phyloP scores from a whole-genome alignment of 2,888 invertebrate species.

The Micoletzkya japonica region DNA sequence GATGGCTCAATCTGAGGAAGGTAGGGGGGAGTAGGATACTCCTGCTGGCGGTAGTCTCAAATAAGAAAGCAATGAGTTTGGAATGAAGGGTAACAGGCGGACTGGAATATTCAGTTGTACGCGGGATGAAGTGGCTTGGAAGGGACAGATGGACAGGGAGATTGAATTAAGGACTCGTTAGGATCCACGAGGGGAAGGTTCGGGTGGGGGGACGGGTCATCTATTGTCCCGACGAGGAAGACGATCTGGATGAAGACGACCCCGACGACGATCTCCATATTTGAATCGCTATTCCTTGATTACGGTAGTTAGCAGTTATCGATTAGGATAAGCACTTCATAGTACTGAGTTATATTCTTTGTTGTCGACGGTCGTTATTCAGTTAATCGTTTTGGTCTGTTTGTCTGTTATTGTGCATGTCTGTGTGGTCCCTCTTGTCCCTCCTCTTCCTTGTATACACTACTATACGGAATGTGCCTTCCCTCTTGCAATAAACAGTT shows the following conservation, averaged over 20 bases:
- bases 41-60: too few species aligned
- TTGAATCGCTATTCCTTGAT: slow-evolving; percentile 23
- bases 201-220: slow-evolving; percentile 55
- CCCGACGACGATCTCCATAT: slow-evolving; percentile 59
- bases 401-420: background rate
- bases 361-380: background rate
- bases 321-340: background rate
- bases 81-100: too few species aligned
- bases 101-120: background rate
- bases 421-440: background rate
- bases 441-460: background rate
- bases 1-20: slow-evolving; percentile 15
- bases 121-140: background rate
- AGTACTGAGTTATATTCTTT: background rate
- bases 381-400: slow-evolving; percentile 6
- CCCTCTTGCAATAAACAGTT: too few species aligned
- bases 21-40: too few species aligned
- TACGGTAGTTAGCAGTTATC: slow-evolving; percentile 1
- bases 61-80: too few species aligned
- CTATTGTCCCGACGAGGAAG: slow-evolving; percentile 55
- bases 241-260: slow-evolving; percentile 59
- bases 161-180: slow-evolving; percentile 11
- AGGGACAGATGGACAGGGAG: background rate
- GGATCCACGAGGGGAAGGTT: slow-evolving; percentile 35
- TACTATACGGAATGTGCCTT: too few species aligned